Percentiles rank a stretch among this genome's conserved stretches.
phyloP scores from a whole-genome alignment of 2,888 invertebrate species.

The Pyrgus malvae region DNA sequence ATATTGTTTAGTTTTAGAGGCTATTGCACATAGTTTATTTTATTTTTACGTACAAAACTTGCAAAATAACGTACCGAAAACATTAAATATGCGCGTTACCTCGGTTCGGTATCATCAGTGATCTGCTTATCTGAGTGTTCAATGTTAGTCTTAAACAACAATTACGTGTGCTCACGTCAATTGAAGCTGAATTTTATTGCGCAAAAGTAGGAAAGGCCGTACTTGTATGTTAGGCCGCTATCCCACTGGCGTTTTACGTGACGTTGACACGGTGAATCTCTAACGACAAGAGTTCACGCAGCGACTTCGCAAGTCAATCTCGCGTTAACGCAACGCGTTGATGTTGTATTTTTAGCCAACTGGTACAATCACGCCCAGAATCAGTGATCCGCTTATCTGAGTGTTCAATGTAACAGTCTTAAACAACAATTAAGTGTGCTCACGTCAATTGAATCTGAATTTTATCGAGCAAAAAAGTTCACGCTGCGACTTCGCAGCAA shows the following conservation, averaged over 20 bases:
- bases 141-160: background rate
- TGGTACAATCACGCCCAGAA: too few species aligned
- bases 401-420: background rate
- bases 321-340: too few species aligned
- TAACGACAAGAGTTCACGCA: too few species aligned
- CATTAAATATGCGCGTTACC: conserved; percentile 3
- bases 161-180: conserved; percentile 7
- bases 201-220: conserved; percentile 24
- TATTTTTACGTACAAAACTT: background rate
- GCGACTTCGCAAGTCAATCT: too few species aligned
- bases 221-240: too few species aligned
- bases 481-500: too few species aligned
- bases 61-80: conserved; percentile 10
- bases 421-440: conserved; percentile 3
- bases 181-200: conserved; percentile 17
- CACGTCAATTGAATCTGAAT: conserved; percentile 13
- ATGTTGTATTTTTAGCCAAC: too few species aligned
- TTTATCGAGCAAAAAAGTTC: conserved; percentile 16
- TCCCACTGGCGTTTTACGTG: too few species aligned
- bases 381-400: conserved; percentile 7
- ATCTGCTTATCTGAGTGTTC: conserved; percentile 6
- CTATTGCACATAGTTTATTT: too few species aligned
- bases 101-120: background rate
- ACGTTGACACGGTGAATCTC: too few species aligned
- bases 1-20: too few species aligned